phyloP scores from a whole-genome alignment of 2,888 invertebrate genomes.

The Sphecodes monilicornis region DNA sequence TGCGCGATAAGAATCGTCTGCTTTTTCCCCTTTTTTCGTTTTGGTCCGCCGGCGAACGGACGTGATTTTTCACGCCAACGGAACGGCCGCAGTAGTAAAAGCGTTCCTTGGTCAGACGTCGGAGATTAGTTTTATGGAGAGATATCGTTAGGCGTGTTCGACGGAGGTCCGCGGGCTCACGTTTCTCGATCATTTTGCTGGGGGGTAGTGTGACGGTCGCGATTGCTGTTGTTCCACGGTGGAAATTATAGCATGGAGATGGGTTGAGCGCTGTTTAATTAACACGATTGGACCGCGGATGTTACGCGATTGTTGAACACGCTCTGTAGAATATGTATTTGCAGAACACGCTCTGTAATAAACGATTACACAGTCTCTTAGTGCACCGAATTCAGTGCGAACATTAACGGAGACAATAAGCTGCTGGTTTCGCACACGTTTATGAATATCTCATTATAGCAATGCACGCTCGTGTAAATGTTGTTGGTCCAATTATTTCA shows the following conservation, averaged over 20 bases:
- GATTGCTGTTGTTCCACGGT: not conserved
- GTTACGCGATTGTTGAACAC: slow-evolving; percentile 5
- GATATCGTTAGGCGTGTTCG: not conserved
- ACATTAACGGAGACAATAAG: slow-evolving; percentile 4
- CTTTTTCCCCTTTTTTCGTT: not conserved
- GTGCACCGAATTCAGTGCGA: not conserved
- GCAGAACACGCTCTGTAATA: not conserved
- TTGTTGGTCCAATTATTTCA: not conserved
- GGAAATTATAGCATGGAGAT: not conserved
- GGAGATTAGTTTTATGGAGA: slow-evolving; percentile 45
- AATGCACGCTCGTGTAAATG: not conserved
- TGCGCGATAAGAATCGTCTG: slow-evolving; percentile 12
- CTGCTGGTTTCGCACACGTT: not conserved
- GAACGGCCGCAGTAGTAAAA: slow-evolving; percentile 61
- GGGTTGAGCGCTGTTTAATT: not conserved
- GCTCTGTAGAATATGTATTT: not conserved
- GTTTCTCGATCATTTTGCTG: not conserved
- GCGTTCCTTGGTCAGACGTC: slow-evolving; percentile 63
- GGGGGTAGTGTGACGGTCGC: not conserved
- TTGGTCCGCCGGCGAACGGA: slow-evolving; percentile 17
- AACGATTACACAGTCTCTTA: slow-evolving; percentile 3
- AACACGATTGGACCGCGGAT: not conserved
- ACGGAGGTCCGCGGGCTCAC: not conserved
- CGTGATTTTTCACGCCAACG: slow-evolving; percentile 33
- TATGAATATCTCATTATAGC: slow-evolving; percentile 8